Conservation (phyloP, 2,113 vertebrate species). For the Danio rerio region DNA sequence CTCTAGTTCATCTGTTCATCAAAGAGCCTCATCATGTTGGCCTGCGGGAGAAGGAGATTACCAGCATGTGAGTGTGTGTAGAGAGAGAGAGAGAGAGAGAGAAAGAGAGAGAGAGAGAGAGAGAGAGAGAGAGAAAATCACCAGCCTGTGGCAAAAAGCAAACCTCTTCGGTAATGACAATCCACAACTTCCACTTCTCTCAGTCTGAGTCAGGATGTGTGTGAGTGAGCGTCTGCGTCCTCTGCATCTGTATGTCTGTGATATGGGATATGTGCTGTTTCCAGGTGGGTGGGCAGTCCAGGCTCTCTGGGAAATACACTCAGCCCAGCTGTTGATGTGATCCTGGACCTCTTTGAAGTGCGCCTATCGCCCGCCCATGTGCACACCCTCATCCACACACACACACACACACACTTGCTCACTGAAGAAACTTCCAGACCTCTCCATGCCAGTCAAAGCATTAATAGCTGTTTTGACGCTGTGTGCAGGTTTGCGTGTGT, state of each 20-base stretch:
- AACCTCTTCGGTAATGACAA: constrained; percentile 41
- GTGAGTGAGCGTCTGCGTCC: constrained; percentile 36
- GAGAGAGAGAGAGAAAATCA: constrained; percentile 26
- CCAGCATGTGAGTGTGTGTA: constrained; percentile 25
- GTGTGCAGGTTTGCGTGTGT: constrained; percentile 26
- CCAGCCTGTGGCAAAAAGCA: constrained; percentile 29
- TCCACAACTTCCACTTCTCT: constrained; percentile 40
- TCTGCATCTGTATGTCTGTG: constrained; percentile 31
- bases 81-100: constrained; percentile 23
- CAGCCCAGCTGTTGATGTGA: constrained; percentile 49
- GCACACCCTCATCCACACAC: constrained; percentile 43
- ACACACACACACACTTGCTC: constrained; percentile 36
- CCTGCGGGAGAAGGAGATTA: constrained; percentile 30
- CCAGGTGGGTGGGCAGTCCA: constrained; percentile 53
- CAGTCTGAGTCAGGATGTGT: constrained; percentile 23
- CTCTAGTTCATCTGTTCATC: constrained; percentile 52
- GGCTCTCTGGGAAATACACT: constrained; percentile 42
- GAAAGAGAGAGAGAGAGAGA: background rate
- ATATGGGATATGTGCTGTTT: constrained; percentile 10
- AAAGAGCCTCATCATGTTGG: constrained; percentile 49
- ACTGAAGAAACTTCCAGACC: constrained; percentile 42
- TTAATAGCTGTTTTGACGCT: constrained; percentile 41
- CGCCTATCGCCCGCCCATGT: constrained; percentile 44
- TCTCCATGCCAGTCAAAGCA: constrained; percentile 22
- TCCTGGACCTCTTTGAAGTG: constrained; percentile 52